Conservation (phyloP, 2,797 vertebrate species). For the Pipistrellus pipistrellus region DNA sequence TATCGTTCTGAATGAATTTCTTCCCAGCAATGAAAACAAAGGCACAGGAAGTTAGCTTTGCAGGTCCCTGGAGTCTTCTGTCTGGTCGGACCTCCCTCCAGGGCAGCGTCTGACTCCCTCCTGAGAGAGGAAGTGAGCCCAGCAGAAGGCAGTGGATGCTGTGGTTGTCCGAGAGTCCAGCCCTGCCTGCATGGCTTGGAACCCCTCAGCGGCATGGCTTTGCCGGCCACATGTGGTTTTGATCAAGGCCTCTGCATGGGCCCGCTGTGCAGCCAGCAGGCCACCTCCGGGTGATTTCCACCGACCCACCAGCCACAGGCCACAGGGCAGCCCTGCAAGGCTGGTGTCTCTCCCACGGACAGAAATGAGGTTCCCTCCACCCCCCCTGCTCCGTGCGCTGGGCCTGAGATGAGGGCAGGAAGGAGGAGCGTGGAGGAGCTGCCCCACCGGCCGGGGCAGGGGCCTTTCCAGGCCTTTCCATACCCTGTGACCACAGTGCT, state of each 20-base stretch:
- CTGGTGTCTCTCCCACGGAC: background rate
- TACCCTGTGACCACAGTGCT: background rate
- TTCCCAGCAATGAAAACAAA: background rate
- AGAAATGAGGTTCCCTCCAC: background rate
- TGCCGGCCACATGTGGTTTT: slow-evolving; percentile 54
- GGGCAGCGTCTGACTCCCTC: background rate
- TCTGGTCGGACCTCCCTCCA: background rate
- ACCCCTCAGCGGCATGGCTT: background rate
- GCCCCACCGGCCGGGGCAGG: background rate
- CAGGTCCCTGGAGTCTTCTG: background rate
- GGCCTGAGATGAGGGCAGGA: background rate
- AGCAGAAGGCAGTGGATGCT: background rate
- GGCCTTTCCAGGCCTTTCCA: background rate
- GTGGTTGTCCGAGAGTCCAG: background rate
- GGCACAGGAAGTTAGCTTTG: background rate
- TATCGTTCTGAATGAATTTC: background rate
- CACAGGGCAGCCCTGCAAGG: background rate
- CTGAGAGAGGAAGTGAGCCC: background rate
- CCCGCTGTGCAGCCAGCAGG: background rate
- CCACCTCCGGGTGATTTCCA: background rate
- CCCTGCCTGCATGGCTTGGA: background rate
- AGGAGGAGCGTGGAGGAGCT: background rate
- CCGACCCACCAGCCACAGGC: background rate
- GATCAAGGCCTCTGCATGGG: background rate
- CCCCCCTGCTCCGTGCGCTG: fast-evolving